Conservation (phyloP, 2,888 invertebrate species). For the Tanypteryx hageni region DNA sequence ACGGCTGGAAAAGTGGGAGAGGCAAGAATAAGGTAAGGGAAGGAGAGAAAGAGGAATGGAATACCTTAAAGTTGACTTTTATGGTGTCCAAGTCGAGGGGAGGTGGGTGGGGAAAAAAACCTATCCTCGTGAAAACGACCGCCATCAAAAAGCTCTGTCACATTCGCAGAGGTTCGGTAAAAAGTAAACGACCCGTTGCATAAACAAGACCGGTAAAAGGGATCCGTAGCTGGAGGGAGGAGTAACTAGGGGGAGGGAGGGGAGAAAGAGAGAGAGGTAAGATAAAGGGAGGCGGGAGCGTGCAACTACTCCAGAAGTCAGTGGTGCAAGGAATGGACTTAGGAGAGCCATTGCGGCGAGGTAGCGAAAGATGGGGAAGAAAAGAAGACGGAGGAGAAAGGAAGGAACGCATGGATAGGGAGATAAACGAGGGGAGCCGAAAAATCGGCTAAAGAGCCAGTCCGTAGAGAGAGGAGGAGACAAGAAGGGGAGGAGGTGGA, state of each 20-base stretch:
- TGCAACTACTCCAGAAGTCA: constrained; percentile 53
- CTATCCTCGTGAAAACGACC: constrained; percentile 43
- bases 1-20: not conserved
- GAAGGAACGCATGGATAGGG: not conserved
- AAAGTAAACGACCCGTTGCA: constrained; percentile 55
- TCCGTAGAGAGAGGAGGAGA: not conserved
- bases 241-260: not conserved
- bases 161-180: constrained; percentile 34
- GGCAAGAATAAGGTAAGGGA: not conserved
- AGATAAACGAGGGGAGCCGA: not conserved
- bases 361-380: not conserved
- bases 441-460: not conserved
- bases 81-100: constrained; percentile 25
- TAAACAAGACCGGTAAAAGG: constrained; percentile 33
- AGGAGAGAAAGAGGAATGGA: not conserved
- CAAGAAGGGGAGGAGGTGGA: not conserved
- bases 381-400: not conserved
- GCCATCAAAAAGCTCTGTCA: constrained; percentile 47
- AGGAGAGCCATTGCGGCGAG: constrained; percentile 43
- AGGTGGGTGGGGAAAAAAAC: not conserved
- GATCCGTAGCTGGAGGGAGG: not conserved
- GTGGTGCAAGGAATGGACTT: constrained; percentile 56
- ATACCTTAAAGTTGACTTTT: not conserved
- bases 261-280: constrained; percentile 25
- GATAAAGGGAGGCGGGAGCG: not conserved